These are phyloP conservation scores for Nemotelus pantherinus DNA, from an alignment of 2,888 invertebrate genomes.

Conservation along the genomic window DNA sequence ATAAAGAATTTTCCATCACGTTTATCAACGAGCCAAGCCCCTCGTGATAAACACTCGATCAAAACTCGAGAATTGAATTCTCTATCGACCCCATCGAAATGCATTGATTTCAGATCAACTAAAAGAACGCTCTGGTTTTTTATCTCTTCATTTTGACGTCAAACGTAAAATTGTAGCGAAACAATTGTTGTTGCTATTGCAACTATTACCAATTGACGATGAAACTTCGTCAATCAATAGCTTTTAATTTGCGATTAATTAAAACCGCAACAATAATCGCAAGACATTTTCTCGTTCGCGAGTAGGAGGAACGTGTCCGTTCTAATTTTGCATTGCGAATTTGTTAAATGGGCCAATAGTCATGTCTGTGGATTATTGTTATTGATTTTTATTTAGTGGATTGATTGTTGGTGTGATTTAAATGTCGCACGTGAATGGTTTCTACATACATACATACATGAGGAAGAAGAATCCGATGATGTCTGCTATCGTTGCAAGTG, in stretches of 20 bases:
- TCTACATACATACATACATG: too few relatives aligned
- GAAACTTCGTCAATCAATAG: background rate
- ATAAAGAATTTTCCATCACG: background rate
- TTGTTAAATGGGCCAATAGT: too few relatives aligned
- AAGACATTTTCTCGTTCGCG: conserved; percentile 17
- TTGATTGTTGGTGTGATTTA: too few relatives aligned
- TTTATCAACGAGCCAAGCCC: conserved; percentile 17
- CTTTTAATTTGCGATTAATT: conserved; percentile 39
- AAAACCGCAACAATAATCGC: background rate
- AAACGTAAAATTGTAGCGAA: conserved; percentile 10
- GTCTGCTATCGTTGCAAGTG: too few relatives aligned
- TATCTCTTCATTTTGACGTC: conserved; percentile 13
- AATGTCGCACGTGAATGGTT: too few relatives aligned
- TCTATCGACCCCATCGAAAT: too few relatives aligned
- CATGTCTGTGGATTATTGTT: too few relatives aligned
- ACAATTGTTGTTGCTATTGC: background rate
- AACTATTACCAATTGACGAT: background rate
- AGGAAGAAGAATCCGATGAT: too few relatives aligned
- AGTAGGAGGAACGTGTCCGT: conserved; percentile 6
- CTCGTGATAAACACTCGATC: background rate
- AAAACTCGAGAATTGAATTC: background rate
- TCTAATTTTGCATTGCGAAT: background rate
- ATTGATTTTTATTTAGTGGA: too few relatives aligned
- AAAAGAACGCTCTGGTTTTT: background rate
- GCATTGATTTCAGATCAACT: too few relatives aligned